These are phyloP conservation scores for Dascyllus trimaculatus DNA, from an alignment of 2,113 vertebrate species.

Conservation along the genomic window DNA sequence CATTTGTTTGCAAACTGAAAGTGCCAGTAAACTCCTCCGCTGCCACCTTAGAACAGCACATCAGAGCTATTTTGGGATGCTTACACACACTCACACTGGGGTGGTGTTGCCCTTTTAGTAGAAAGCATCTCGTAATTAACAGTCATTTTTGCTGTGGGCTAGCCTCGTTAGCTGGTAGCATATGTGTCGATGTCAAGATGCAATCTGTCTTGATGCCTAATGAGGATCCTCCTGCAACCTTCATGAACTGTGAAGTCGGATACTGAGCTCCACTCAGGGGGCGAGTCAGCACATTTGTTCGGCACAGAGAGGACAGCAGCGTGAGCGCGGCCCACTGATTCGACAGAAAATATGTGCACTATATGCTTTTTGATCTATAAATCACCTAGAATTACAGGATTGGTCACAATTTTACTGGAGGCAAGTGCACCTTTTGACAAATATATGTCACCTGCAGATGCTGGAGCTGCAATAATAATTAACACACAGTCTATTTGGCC, in stretches of 20 bases:
- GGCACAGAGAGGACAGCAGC: neutral
- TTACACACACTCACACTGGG: neutral
- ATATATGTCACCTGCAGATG: neutral
- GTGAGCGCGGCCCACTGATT: conserved; percentile 9
- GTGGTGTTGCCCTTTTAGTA: conserved; percentile 50
- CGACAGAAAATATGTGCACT: conserved; percentile 17
- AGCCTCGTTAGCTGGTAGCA: conserved; percentile 82
- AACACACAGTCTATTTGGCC: neutral
- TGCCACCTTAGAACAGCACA: neutral
- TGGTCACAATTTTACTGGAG: neutral
- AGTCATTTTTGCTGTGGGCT: conserved; percentile 76
- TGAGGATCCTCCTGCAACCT: conserved; percentile 68
- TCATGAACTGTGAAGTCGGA: conserved; percentile 20
- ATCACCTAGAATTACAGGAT: neutral
- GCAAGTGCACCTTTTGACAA: neutral
- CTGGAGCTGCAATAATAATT: conserved; percentile 3
- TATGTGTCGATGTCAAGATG: conserved; percentile 76
- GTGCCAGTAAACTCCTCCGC: neutral
- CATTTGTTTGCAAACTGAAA: neutral
- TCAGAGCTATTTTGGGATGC: conserved; percentile 23
- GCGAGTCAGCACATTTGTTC: conserved; percentile 56
- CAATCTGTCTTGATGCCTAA: conserved; percentile 82
- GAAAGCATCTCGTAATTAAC: conserved; percentile 62
- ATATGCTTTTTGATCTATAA: too few species aligned
- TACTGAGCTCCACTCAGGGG: conserved; percentile 28